Base-by-base conservation (phyloP, 2,888 invertebrate species). In the Tachystola acroxantha region DNA sequence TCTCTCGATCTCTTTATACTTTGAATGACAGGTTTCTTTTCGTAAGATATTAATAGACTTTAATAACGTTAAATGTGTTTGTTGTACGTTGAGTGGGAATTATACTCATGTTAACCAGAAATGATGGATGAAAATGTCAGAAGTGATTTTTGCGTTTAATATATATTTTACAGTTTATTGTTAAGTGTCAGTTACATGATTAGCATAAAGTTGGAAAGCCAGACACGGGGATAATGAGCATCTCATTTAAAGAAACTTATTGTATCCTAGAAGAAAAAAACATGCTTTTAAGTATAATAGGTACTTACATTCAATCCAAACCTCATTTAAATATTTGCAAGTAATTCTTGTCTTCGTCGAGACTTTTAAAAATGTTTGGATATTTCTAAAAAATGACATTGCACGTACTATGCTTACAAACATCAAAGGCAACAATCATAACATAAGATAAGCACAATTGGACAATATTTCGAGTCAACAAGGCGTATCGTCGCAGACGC, bases 401-500 rank as follows among this genome's bases (percentile, higher is more conserved):
- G 53, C 24, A 4, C 7, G n/a, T n/a, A 24, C n/a, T 24, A n/a
- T n/a, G n/a, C 24, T 53, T 56, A 53, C 45, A 43, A 44, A 75
- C 64, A 61, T 77, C 73, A 76, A 76, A 74, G 65, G 44, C 45
- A 39, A 50, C 50, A 54, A 53, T 49, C 46, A 57, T 51, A 59
- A 48, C 55, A 59, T 56, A 47, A 61, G 51, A 59, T 56, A 47
- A 61, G 51, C 62, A 66, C 67, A 71, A 65, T 69, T 67, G 62
- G 66, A 57, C 59, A 66, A 61, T 61, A 55, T 64, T 56, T 62
- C 60, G 59, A 64, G 53, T 57, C 57, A 65, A 51, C 62, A 58
- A 54, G 53, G 62, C 65, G 50, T 58, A 55, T 40, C 45, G 31
- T 39, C 46, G 46, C 46, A 48, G 46, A 48, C 52, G 47, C 68